These are phyloP conservation scores for Machimus atricapillus DNA, from an alignment of 2,888 invertebrate genomes.

Conservation along the genomic window DNA sequence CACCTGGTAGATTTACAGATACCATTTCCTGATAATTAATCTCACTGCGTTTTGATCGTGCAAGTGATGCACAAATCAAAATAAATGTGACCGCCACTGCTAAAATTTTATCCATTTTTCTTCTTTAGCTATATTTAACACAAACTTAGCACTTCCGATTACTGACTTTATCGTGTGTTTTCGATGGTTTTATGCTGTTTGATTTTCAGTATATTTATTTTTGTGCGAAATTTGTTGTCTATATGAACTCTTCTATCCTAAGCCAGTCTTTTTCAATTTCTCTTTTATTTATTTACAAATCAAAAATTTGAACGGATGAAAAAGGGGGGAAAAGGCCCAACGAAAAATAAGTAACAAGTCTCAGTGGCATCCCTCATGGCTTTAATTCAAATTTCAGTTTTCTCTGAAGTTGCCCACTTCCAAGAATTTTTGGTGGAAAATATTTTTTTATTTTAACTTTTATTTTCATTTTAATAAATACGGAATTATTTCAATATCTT, in stretches of 20 bases:
- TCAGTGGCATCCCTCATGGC: not conserved
- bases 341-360: not conserved
- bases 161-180: not conserved
- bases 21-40: constrained; percentile 43
- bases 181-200: not conserved
- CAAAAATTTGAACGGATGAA: not conserved
- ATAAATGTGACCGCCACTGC: not conserved
- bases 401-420: not conserved
- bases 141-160: not conserved
- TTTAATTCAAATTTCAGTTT: not conserved
- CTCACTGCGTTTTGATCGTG: not conserved
- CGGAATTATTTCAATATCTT: not conserved
- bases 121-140: not conserved
- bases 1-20: constrained; percentile 64
- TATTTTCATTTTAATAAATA: constrained; percentile 35
- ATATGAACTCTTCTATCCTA: not conserved
- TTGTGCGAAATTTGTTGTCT: not conserved
- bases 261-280: constrained; percentile 15
- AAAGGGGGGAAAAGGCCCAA: not conserved
- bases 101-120: not conserved
- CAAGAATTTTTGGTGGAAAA: constrained; percentile 44
- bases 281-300: constrained; percentile 15
- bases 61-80: not conserved
- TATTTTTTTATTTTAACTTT: constrained; percentile 44
- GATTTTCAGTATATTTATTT: not conserved